Evolutionary conservation across 2,888 invertebrate genomes (phyloP).

Genomic region (Rhorus exstirpatorius): DNA sequence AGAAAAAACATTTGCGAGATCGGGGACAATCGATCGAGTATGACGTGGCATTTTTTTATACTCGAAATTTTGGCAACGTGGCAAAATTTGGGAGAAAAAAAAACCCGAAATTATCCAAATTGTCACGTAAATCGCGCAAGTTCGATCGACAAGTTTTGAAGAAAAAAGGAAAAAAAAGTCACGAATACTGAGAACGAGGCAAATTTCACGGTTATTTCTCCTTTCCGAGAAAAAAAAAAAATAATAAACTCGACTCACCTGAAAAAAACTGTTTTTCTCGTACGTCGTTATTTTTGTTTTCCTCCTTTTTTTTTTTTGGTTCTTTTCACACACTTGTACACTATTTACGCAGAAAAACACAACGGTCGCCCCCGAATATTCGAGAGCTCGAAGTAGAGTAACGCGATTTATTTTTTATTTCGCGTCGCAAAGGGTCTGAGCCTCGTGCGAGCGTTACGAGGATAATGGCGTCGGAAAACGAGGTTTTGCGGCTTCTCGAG

Average conservation of each 20-base stretch:
- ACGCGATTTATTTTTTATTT: slow-evolving; percentile 3
- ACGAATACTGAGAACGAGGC: too few species aligned
- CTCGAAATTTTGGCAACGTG: too few species aligned
- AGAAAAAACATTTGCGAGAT: too few species aligned
- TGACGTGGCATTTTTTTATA: too few species aligned
- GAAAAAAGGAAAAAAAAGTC: neutral
- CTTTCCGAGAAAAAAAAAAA: neutral
- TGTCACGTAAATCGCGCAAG: neutral
- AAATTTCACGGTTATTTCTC: neutral
- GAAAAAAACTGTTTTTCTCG: slow-evolving; percentile 42
- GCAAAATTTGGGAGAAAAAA: too few species aligned
- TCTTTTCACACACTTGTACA: slow-evolving; percentile 20
- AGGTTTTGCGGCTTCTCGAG: slow-evolving; percentile 74
- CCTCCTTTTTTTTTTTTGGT: too few species aligned
- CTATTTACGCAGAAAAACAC: neutral
- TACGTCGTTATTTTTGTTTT: slow-evolving; percentile 5
- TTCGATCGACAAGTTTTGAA: neutral
- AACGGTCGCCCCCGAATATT: neutral
- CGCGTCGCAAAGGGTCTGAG: slow-evolving; percentile 21
- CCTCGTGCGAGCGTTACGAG: slow-evolving; percentile 33
- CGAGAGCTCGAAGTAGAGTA: neutral
- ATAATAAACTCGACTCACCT: slow-evolving; percentile 23
- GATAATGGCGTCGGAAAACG: slow-evolving; percentile 46
- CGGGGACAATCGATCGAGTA: too few species aligned
- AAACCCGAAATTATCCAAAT: neutral